Base-by-base conservation (phyloP, 2,888 invertebrate species). In the Netelia inedita region DNA sequence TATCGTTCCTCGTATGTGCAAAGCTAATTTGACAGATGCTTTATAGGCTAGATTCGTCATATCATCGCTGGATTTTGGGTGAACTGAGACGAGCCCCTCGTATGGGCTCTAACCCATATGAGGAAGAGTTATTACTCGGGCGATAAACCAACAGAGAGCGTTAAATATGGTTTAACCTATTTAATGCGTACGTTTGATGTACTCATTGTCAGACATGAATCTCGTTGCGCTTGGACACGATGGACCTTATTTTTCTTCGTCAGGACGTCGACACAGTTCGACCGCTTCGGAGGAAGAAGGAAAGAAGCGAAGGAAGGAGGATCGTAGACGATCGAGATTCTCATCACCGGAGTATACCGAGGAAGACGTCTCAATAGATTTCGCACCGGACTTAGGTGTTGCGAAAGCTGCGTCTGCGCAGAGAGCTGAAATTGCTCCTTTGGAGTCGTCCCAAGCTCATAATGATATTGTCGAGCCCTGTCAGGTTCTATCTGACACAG, bases 111-210 rank as follows among this genome's bases (percentile, higher is more conserved):
- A 63, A 63, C 73, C 50, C 50, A 74, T 50, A 3, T 46, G 73
- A 74, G 73, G 63, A 23, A 74, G 63, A 74, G 73, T 74, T 74
- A 63, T 63, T n/a, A n/a, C n/a, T n/a, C n/a, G n/a, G n/a, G n/a
- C n/a, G n/a, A n/a, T n/a, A n/a, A n/a, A n/a, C n/a, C n/a, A n/a
- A n/a, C n/a, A n/a, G n/a, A n/a, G n/a, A n/a, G n/a, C n/a, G n/a
- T n/a, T n/a, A n/a, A n/a, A n/a, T n/a, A n/a, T n/a, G n/a, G n/a
- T n/a, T n/a, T n/a, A n/a, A n/a, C n/a, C n/a, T n/a, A n/a, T n/a
- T 63, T 74, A 63, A 63, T 63, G 46, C n/a, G 73, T 63, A 23
- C 63, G 73, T 74, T 74, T 74, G 61, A 74, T 63, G 73, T 74
- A 63, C 61, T n/a, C n/a, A n/a, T n/a, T n/a, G n/a, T 28, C 11